Evolutionary conservation across 1,140 invertebrate species (phyloP).

Genomic region (Temnothorax curvispinosus): DNA sequence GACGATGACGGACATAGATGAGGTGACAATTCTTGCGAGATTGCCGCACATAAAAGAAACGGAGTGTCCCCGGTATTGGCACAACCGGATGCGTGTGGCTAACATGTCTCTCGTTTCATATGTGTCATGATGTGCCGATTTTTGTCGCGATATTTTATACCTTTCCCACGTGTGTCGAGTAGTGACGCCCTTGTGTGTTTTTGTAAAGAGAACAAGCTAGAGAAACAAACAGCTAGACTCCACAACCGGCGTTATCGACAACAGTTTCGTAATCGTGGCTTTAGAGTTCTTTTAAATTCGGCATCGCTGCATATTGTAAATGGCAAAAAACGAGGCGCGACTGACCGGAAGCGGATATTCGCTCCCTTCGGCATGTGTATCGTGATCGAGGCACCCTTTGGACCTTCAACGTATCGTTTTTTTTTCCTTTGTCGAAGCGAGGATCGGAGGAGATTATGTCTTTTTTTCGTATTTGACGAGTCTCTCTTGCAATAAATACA

Average conservation of each 20-base stretch:
- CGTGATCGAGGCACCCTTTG: conserved; percentile 58
- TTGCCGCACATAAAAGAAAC: not conserved
- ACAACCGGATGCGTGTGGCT: conserved; percentile 26
- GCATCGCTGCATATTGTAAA: conserved; percentile 30
- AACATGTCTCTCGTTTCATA: conserved; percentile 48
- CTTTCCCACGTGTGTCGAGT: conserved; percentile 75
- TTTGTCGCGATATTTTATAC: conserved; percentile 74
- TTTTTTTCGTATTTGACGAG: not conserved
- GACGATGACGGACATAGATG: not conserved
- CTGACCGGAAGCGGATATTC: conserved; percentile 62
- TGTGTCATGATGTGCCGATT: conserved; percentile 32
- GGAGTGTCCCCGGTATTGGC: not conserved
- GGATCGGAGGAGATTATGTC: conserved; percentile 56
- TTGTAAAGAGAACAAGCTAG: conserved; percentile 35
- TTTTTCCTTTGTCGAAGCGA: conserved; percentile 68
- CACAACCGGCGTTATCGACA: conserved; percentile 42
- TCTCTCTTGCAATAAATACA: not conserved
- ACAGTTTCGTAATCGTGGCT: conserved; percentile 20
- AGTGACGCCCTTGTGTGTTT: conserved; percentile 65
- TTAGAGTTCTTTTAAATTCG: conserved; percentile 40
- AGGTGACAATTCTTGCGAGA: not conserved
- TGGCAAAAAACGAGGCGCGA: conserved; percentile 55
- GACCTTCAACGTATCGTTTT: conserved; percentile 62
- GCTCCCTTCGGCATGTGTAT: conserved; percentile 54
- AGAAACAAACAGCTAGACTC: conserved; percentile 47